Conservation (phyloP, 1,140 invertebrate species). For the Ostrea edulis region DNA sequence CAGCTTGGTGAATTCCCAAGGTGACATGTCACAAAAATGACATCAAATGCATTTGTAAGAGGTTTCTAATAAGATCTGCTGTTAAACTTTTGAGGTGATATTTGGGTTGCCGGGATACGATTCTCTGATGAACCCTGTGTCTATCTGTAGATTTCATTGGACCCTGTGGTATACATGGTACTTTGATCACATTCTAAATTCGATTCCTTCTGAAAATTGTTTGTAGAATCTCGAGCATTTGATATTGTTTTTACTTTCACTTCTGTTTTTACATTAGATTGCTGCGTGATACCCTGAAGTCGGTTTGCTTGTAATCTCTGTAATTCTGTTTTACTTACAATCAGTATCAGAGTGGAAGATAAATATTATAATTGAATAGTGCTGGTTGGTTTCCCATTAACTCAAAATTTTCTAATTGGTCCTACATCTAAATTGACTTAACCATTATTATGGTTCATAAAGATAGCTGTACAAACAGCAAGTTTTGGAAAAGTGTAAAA, state of each 20-base stretch:
- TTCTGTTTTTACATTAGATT: constrained; percentile 2
- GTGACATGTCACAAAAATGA: constrained; percentile 25
- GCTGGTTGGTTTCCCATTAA: not conserved
- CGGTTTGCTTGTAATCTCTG: constrained; percentile 4
- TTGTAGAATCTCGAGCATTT: not conserved
- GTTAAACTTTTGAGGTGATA: constrained; percentile 13
- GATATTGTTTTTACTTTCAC: constrained; percentile 20
- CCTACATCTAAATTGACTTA: constrained; percentile 19
- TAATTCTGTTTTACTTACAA: not conserved
- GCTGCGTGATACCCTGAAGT: not conserved
- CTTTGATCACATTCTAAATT: not conserved
- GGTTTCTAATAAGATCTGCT: not conserved
- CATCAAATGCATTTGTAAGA: constrained; percentile 17
- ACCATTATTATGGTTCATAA: not conserved
- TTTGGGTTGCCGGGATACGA: constrained; percentile 14
- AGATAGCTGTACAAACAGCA: not conserved
- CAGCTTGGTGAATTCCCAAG: constrained; percentile 26
- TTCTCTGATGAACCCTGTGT: not conserved
- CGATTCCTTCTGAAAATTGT: not conserved
- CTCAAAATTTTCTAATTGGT: not conserved
- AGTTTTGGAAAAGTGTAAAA: constrained; percentile 12
- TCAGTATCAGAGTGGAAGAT: constrained; percentile 21
- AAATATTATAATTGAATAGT: not conserved
- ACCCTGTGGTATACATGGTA: not conserved
- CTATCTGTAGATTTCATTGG: not conserved